Evolutionary conservation across 92 coral and sea anemone species (phyloP), one percentile per base, ranked within the genome.

Genomic region (Siderastrea siderea): DNA sequence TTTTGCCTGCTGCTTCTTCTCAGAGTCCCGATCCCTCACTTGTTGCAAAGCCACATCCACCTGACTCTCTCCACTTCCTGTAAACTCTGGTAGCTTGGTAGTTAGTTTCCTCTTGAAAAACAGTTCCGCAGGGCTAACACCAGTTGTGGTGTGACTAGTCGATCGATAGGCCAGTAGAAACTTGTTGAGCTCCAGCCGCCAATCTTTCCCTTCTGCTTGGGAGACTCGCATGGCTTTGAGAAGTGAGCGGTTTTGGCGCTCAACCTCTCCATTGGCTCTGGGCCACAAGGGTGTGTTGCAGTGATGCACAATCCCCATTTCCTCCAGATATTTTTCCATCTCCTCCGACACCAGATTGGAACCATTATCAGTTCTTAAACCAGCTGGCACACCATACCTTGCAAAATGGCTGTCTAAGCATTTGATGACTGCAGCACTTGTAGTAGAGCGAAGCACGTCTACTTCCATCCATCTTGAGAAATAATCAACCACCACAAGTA

Each of bases 401-500:
- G 87, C 83, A 74, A 90, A 90, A 60, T 79, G 90, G 13, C n/a
- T 19, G 65, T 90, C 87, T 47, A 90, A 45, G 61, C 86, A 80
- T 43, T 80, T 86, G 62, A 85, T 90, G 13, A 90, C 69, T 66
- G 48, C 38, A 38, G 48, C 49, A 59, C 74, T 80, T 58, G 77
- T 69, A 48, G 77, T 82, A 15, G 84, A 71, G 19, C 66, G 82
- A 71, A 86, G 59, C 48, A 85, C 74, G 47, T 90, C 90, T 26
- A 91, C 91, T 48, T 91, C 80, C 64, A 86, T 86, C 94, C 91
- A 86, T 76, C 94, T 75, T 49, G 91, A 86, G 69, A 64, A 65
- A 66, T 82, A 91, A 69, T 91, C 86, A 2, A 91, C 94, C 58
- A 75, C 72, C 19, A 83, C 91, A n/a, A 91, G 26, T 67, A 77